Conservation (phyloP, 2,888 invertebrate genomes). For the Drosophila rubida region DNA sequence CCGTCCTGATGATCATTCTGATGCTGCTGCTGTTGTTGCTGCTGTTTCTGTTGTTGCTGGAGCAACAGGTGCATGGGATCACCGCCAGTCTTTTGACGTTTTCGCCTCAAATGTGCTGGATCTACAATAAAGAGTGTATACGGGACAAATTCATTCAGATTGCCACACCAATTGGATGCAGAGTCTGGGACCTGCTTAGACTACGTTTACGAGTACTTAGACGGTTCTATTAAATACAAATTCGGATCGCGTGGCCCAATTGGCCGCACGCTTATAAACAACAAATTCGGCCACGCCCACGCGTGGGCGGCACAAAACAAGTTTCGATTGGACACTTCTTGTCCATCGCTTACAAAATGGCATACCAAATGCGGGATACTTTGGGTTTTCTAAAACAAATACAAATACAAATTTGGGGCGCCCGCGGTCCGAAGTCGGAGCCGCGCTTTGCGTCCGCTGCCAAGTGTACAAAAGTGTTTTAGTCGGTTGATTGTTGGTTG, state of each 20-base stretch:
- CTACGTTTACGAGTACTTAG: conserved; percentile 35
- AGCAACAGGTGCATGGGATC: conserved; percentile 85
- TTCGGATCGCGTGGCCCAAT: conserved; percentile 21
- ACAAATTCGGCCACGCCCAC: too few species aligned
- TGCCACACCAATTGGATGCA: conserved; percentile 17
- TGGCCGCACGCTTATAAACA: not conserved
- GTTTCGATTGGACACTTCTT: conserved; percentile 32
- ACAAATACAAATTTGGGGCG: conserved; percentile 43
- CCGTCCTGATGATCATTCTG: conserved; percentile 82
- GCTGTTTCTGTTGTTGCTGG: conserved; percentile 77
- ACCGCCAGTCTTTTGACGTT: conserved; percentile 84
- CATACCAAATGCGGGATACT: conserved; percentile 13
- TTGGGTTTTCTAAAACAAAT: conserved; percentile 48
- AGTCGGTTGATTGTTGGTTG: conserved; percentile 22
- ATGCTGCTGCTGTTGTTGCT: conserved; percentile 72
- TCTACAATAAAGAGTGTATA: conserved; percentile 86
- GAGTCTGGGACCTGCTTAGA: conserved; percentile 21
- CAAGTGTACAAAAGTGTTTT: conserved; percentile 39
- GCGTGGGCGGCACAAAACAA: conserved; percentile 33
- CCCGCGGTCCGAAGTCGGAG: not conserved
- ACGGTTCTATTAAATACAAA: conserved; percentile 63
- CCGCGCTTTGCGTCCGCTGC: conserved; percentile 16
- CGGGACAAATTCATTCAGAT: conserved; percentile 36
- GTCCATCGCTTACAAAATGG: conserved; percentile 32
- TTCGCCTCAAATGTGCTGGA: conserved; percentile 86